Evolutionary conservation across 2,888 invertebrate genomes (phyloP).

Genomic region (Acanthosepion esculentum): DNA sequence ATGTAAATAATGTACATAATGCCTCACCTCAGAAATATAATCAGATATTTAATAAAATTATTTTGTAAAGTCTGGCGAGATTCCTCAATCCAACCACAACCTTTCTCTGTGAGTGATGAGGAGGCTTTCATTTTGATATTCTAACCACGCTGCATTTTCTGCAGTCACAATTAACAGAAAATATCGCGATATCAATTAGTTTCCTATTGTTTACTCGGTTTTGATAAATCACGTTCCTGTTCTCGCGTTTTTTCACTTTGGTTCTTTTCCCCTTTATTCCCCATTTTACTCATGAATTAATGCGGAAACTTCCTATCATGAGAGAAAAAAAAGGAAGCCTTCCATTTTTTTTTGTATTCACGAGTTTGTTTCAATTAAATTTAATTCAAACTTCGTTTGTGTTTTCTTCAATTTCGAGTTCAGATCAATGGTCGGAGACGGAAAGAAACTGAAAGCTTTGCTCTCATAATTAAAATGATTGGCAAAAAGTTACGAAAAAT

Average conservation of each 20-base stretch:
- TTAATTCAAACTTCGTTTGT: not conserved
- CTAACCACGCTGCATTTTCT: not conserved
- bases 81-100: too few species aligned
- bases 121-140: not conserved
- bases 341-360: not conserved
- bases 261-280: not conserved
- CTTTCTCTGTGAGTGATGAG: not conserved
- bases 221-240: not conserved
- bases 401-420: not conserved
- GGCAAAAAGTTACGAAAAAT: not conserved
- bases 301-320: too few species aligned
- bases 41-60: too few species aligned
- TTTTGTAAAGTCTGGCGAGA: too few species aligned
- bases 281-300: too few species aligned
- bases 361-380: slow-evolving; percentile 4
- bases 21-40: too few species aligned
- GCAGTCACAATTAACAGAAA: not conserved
- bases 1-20: too few species aligned
- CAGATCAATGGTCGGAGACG: not conserved
- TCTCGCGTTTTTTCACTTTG: not conserved
- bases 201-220: not conserved
- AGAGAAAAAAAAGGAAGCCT: not conserved
- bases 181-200: not conserved
- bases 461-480: not conserved
- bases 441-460: not conserved